Conservation (phyloP, 2,888 invertebrate genomes). For the Tiliacea aurago region DNA sequence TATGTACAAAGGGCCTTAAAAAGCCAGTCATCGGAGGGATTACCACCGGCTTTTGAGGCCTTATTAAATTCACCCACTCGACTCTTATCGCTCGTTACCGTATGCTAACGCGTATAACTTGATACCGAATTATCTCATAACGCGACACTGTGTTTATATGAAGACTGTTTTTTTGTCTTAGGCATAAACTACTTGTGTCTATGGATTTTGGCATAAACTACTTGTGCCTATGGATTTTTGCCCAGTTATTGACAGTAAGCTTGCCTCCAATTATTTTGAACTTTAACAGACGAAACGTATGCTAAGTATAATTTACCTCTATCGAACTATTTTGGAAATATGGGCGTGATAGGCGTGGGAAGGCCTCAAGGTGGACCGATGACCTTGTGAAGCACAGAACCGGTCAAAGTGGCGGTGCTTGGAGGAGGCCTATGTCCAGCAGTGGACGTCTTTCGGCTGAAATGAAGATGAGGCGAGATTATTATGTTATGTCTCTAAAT, state of each 20-base stretch:
- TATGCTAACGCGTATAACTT: conserved; percentile 22
- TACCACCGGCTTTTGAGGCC: conserved; percentile 35
- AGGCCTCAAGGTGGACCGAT: no score
- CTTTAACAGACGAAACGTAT: neutral
- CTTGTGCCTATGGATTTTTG: neutral
- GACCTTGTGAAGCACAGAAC: no score
- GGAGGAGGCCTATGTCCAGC: no score
- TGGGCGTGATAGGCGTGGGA: neutral
- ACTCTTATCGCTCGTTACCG: conserved; percentile 42
- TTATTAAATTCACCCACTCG: conserved; percentile 57
- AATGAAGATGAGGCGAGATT: no score
- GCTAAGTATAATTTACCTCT: neutral
- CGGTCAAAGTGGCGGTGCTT: no score
- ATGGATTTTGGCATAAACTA: neutral
- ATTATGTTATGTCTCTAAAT: no score
- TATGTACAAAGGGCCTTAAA: neutral
- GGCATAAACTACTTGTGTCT: neutral
- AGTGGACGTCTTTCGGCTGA: no score
- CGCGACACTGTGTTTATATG: conserved; percentile 3
- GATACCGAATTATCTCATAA: conserved; percentile 38
- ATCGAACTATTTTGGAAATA: neutral
- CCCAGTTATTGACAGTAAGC: neutral
- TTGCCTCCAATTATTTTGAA: neutral
- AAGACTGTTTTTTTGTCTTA: conserved; percentile 18
- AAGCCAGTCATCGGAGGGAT: conserved; percentile 29